Conservation (phyloP, 2,888 invertebrate species). For the Cryptus viduatorius region DNA sequence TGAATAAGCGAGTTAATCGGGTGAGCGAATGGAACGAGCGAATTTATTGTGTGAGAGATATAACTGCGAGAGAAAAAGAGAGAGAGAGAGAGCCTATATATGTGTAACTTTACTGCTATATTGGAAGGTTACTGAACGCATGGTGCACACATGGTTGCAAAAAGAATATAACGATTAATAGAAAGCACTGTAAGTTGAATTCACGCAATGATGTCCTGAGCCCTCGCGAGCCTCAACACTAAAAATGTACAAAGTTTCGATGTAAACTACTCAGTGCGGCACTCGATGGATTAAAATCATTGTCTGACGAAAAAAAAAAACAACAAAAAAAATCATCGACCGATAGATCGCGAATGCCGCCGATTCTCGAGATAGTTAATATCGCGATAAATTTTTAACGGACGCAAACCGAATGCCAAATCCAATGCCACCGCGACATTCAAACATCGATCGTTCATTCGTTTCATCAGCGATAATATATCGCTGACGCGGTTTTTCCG, state of each 20-base stretch:
- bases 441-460: slow-evolving; percentile 32
- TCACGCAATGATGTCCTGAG: slow-evolving; percentile 79
- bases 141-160: slow-evolving; percentile 71
- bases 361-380: slow-evolving; percentile 14
- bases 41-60: slow-evolving; percentile 65
- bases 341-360: slow-evolving; percentile 8
- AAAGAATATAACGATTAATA: slow-evolving; percentile 73
- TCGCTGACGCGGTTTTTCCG: slow-evolving; percentile 4
- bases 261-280: slow-evolving; percentile 40
- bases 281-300: slow-evolving; percentile 35
- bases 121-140: slow-evolving; percentile 71
- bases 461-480: not conserved
- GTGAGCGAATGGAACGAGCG: slow-evolving; percentile 40
- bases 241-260: slow-evolving; percentile 80
- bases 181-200: slow-evolving; percentile 81
- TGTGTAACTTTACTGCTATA: slow-evolving; percentile 76
- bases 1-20: slow-evolving; percentile 33
- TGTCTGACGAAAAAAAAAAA: not conserved
- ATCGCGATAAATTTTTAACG: slow-evolving; percentile 16
- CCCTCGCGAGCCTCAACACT: slow-evolving; percentile 75
- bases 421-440: slow-evolving; percentile 33
- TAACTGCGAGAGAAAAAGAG: slow-evolving; percentile 70
- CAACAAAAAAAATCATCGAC: not conserved
- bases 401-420: slow-evolving; percentile 36
- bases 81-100: slow-evolving; percentile 59